Percentiles rank a stretch among this genome's conserved stretches.
phyloP scores from a whole-genome alignment of 2,888 invertebrate genomes.

The Drosophila diplacantha region DNA sequence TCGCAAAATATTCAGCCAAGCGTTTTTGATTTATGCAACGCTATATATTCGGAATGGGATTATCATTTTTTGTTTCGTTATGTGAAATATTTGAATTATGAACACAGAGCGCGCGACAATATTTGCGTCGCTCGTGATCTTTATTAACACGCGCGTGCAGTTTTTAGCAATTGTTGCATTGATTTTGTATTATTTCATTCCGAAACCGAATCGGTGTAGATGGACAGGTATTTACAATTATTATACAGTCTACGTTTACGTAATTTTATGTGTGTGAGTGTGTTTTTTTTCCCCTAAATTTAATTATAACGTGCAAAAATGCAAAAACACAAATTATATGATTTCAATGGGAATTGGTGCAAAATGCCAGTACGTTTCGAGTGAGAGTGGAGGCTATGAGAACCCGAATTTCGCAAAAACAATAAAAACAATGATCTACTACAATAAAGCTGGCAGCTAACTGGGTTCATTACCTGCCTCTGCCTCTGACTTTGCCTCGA shows the following conservation, averaged over 20 bases:
- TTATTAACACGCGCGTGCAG: conserved; percentile 27
- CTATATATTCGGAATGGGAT: not conserved
- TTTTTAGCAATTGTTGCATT: conserved; percentile 37
- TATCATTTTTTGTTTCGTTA: not conserved
- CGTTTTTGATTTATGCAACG: conserved; percentile 3
- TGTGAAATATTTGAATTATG: conserved; percentile 11
- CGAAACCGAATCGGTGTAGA: not conserved
- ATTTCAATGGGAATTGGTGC: conserved; percentile 49
- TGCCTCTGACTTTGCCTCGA: conserved; percentile 39
- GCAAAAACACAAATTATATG: conserved; percentile 40
- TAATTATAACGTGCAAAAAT: conserved; percentile 67
- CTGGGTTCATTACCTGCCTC: conserved; percentile 44
- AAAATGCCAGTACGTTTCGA: conserved; percentile 23
- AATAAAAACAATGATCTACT: conserved; percentile 41
- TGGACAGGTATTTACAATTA: conserved; percentile 6
- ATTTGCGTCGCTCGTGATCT: conserved; percentile 14
- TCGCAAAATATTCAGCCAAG: conserved; percentile 19
- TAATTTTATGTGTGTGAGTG: conserved; percentile 31
- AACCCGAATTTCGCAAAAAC: conserved; percentile 37
- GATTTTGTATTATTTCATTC: conserved; percentile 46
- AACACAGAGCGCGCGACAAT: not conserved
- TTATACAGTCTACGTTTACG: conserved; percentile 8
- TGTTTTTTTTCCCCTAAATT: conserved; percentile 13
- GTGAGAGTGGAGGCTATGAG: conserved; percentile 37
- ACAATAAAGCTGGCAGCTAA: conserved; percentile 30